Conservation (phyloP, 2,888 invertebrate species). For the Pristionchus japonicus region DNA sequence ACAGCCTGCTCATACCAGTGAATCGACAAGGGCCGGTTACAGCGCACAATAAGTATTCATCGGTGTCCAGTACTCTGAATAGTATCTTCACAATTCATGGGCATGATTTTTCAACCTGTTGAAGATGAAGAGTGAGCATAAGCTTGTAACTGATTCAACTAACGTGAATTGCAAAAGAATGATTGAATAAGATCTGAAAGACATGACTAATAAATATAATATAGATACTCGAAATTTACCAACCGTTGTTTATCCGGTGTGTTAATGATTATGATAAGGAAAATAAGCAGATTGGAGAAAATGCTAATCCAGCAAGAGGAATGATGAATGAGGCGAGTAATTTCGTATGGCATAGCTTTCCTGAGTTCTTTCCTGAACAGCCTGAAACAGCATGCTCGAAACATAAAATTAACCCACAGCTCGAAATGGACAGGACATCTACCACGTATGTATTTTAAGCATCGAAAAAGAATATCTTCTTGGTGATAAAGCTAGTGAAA, state of each 20-base stretch:
- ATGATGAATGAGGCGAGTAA: neutral
- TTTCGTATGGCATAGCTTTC: neutral
- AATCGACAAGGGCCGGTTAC: neutral
- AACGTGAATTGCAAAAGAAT: neutral
- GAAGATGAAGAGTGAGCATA: neutral
- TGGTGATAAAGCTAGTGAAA: too few relatives aligned
- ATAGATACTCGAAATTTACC: neutral
- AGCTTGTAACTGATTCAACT: neutral
- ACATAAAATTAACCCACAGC: too few relatives aligned
- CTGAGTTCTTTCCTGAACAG: neutral
- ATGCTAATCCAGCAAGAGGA: neutral
- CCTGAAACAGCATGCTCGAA: neutral
- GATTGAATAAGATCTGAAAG: neutral
- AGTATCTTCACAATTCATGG: too few relatives aligned
- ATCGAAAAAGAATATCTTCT: too few relatives aligned
- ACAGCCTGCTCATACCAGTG: too few relatives aligned
- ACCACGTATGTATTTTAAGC: too few relatives aligned
- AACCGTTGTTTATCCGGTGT: neutral
- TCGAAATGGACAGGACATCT: too few relatives aligned
- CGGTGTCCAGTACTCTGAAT: neutral
- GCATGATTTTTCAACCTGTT: neutral
- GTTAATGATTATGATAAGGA: neutral
- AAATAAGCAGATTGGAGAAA: neutral
- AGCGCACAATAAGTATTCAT: neutral
- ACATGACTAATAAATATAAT: neutral